Percentiles rank a stretch among this genome's conserved stretches.
Evolutionary conservation across 2,888 invertebrate species (phyloP).

Genomic region (Platyscelio sp.): DNA sequence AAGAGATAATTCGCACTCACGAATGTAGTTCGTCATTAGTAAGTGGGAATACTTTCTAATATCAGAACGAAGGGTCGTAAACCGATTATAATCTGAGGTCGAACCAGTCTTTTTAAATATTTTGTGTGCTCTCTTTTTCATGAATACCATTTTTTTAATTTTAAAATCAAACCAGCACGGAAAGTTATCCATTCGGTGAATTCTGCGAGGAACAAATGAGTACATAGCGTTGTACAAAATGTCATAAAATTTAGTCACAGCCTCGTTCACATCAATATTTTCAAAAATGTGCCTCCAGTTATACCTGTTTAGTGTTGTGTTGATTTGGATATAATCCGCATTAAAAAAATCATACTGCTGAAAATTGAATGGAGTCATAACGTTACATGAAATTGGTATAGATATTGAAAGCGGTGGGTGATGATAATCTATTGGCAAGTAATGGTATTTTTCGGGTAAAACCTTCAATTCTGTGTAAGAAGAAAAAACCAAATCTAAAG

Average conservation of each 20-base stretch:
- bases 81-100: neutral
- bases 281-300: neutral
- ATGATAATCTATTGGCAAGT: neutral
- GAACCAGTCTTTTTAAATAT: neutral
- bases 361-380: neutral
- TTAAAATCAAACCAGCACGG: constrained; percentile 3
- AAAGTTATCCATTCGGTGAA: neutral
- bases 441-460: neutral
- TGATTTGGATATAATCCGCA: neutral
- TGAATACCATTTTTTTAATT: neutral
- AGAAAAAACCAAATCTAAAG: neutral
- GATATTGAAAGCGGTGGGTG: constrained; percentile 3
- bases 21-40: neutral
- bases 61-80: neutral
- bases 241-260: neutral
- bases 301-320: neutral
- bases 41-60: neutral
- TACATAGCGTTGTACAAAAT: neutral
- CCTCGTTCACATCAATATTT: neutral
- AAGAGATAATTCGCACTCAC: neutral
- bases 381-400: neutral
- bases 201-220: neutral
- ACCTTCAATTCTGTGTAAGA: neutral
- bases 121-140: neutral
- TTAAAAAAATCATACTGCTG: neutral